Percentiles rank a stretch among this genome's conserved stretches.
phyloP scores from a whole-genome alignment of 1,140 invertebrate species.

The Brachionus rubens region DNA sequence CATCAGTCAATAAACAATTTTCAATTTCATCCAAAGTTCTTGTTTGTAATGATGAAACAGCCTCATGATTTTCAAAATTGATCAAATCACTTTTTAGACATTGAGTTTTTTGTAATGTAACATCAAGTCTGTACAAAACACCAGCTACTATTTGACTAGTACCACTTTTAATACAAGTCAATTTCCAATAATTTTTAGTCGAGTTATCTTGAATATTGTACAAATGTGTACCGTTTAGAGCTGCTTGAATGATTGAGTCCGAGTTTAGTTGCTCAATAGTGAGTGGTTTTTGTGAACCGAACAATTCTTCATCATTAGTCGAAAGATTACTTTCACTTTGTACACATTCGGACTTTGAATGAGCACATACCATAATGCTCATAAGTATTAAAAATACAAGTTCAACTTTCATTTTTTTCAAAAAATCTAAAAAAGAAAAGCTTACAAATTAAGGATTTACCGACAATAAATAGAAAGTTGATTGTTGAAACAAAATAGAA shows the following conservation, averaged over 20 bases:
- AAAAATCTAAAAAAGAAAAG: no score
- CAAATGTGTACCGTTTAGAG: neutral
- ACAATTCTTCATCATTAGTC: neutral
- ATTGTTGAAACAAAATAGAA: no score
- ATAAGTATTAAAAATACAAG: no score
- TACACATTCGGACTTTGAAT: neutral
- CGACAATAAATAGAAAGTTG: no score
- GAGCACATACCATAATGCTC: neutral
- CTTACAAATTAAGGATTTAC: no score
- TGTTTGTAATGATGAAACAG: neutral
- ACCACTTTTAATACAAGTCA: slow-evolving; percentile 30
- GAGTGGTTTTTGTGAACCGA: neutral
- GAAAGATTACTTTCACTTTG: neutral
- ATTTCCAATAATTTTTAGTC: slow-evolving; percentile 17
- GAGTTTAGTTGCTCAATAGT: neutral
- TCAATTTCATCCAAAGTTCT: neutral
- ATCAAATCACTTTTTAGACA: neutral
- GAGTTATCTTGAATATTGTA: neutral
- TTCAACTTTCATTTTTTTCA: no score
- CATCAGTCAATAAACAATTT: neutral
- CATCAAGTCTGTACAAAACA: neutral
- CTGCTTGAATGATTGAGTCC: neutral
- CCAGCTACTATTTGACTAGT: slow-evolving; percentile 2
- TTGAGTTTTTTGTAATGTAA: slow-evolving; percentile 5
- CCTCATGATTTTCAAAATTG: neutral